phyloP scores from a whole-genome alignment of 1,140 invertebrate species.

The Anoplophora glabripennis region DNA sequence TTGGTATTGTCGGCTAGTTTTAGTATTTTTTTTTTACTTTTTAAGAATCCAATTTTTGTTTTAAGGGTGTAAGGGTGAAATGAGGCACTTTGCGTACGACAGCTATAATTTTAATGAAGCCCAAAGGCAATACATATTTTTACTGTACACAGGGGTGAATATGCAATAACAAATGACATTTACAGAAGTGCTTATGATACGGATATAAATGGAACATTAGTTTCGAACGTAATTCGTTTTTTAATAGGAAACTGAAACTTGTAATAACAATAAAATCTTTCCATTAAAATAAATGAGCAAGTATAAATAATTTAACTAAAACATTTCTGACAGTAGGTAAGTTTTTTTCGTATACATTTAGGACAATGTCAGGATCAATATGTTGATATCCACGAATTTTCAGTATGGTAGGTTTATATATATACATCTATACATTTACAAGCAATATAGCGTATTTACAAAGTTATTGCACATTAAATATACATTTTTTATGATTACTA shows the following conservation, averaged over 20 bases:
- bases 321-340: not conserved
- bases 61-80: not conserved
- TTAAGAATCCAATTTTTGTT: no score
- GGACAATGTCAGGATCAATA: slow-evolving; percentile 20
- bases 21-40: no score
- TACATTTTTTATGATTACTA: slow-evolving; percentile 33
- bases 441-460: slow-evolving; percentile 44
- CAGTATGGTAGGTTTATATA: slow-evolving; percentile 29
- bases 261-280: no score
- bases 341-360: slow-evolving; percentile 42
- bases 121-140: slow-evolving; percentile 47
- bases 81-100: slow-evolving; percentile 30
- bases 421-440: slow-evolving; percentile 50
- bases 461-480: slow-evolving; percentile 50
- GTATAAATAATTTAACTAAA: no score
- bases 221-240: no score
- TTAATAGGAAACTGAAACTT: no score
- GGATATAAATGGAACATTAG: no score
- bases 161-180: slow-evolving; percentile 48
- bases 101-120: slow-evolving; percentile 48
- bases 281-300: no score
- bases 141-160: slow-evolving; percentile 47
- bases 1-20: no score
- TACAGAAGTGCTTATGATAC: slow-evolving; percentile 26
- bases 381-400: slow-evolving; percentile 12